Evolutionary conservation across 2,113 vertebrate genomes (phyloP), one percentile per base, ranked within the genome.

Genomic region (Cygnus atratus): DNA sequence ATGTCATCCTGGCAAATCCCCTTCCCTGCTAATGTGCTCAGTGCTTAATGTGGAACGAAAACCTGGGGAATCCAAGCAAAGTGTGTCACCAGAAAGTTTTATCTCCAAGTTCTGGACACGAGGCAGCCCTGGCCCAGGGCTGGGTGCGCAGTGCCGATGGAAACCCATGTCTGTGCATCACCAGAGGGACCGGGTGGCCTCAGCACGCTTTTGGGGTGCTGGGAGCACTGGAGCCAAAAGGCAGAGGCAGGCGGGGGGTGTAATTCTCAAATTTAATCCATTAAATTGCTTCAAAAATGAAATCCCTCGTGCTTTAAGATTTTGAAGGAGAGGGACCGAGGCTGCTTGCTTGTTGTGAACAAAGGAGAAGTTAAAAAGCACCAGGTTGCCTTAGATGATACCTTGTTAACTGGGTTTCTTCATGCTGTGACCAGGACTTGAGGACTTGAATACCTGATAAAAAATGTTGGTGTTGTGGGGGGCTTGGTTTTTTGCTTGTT

Each of bases 221-320:
- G 35, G 25, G 43, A 29, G 77, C 70, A 35, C 70, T 11, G 10
- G 61, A 70, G 57, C 12, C 41, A 18, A 35, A 61, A 46, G 12
- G 28, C 24, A 33, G 24, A 33, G 1, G 31, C 18, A 26, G 7
- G 1, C 10, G 31, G 4, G 2, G 16, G 33, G 18, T 57, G 0
- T 24, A 6, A 43, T 20, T 73, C 54, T 55, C 25, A 58, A 8
- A 63, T 6, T 52, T 62, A 80, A 89, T 52, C 9, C 43, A 26
- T 61, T 37, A 61, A 84, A 35, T 68, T 0, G 19, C 71, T 28
- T 4, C 8, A 4, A 35, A 63, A 74, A 55, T 31, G 4, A 87
- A 39, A 1, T 58, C 54, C 8, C 52, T 37, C 7, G 0, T 55
- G 26, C 9, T 57, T 37, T 41, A 22, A 35, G 6, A 35, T 68